phyloP scores from a whole-genome alignment of 2,888 invertebrate species.

The Thymelicus acteon region DNA sequence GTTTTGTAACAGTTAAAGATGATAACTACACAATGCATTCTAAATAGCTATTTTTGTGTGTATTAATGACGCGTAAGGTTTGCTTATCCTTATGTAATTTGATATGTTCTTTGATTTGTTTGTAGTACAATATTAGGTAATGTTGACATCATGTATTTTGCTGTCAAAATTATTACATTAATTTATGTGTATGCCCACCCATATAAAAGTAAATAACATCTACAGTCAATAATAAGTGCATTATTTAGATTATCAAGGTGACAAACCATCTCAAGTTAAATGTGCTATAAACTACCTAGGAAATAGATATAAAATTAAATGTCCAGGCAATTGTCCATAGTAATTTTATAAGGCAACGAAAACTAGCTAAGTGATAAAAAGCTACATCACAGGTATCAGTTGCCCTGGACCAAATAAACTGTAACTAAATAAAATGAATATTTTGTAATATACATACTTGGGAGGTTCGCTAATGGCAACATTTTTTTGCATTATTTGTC shows the following conservation, averaged over 20 bases:
- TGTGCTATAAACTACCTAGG: background rate
- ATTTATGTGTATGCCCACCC: background rate
- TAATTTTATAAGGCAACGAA: no score
- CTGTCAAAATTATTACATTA: background rate
- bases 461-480: no score
- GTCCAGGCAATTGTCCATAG: no score
- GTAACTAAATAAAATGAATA: background rate
- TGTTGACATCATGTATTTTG: background rate
- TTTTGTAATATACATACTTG: constrained; percentile 1
- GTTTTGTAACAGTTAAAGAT: background rate
- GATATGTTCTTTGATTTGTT: background rate
- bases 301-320: no score
- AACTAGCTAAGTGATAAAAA: no score
- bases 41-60: background rate
- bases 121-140: background rate
- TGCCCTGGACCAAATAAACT: background rate
- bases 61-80: background rate
- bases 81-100: background rate
- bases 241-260: no score
- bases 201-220: background rate
- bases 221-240: background rate
- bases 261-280: background rate
- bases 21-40: background rate
- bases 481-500: no score
- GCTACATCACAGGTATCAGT: background rate